Evolutionary conservation across 1,140 invertebrate genomes (phyloP).

Genomic region (Calliopsis andreniformis): DNA sequence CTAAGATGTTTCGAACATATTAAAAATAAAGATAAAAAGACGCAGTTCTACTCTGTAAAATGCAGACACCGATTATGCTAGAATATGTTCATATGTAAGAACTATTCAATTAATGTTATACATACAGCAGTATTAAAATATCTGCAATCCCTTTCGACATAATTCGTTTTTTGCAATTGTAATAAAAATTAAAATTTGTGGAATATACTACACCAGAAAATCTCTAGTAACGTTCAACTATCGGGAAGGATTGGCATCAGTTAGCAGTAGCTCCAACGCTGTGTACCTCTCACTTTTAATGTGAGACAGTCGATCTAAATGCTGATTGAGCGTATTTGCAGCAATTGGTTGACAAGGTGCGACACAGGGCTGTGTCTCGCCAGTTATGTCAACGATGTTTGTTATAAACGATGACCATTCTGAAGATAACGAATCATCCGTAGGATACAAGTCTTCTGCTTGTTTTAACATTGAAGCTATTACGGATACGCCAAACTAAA

Average conservation of each 20-base stretch:
- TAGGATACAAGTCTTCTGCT: conserved; percentile 71
- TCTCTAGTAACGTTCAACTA: conserved; percentile 50
- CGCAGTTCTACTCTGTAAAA: conserved; percentile 49
- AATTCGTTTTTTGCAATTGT: conserved; percentile 46
- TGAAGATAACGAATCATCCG: conserved; percentile 53
- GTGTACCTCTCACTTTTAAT: conserved; percentile 72
- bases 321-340: conserved; percentile 72
- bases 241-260: conserved; percentile 74
- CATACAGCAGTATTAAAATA: conserved; percentile 54
- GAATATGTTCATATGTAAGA: conserved; percentile 53
- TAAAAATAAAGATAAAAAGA: conserved; percentile 1
- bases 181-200: conserved; percentile 49
- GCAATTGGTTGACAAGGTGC: conserved; percentile 75
- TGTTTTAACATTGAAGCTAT: conserved; percentile 75
- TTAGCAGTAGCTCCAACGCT: conserved; percentile 73
- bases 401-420: conserved; percentile 77
- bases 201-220: conserved; percentile 34
- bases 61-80: conserved; percentile 37
- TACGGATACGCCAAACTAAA: conserved; percentile 79
- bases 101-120: conserved; percentile 46
- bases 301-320: conserved; percentile 72
- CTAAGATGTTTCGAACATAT: not conserved
- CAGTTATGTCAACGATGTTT: conserved; percentile 69
- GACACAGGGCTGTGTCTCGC: conserved; percentile 65
- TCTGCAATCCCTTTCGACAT: conserved; percentile 38